Conservation (phyloP, 2,888 invertebrate genomes). For the Aphodius sticticus region DNA sequence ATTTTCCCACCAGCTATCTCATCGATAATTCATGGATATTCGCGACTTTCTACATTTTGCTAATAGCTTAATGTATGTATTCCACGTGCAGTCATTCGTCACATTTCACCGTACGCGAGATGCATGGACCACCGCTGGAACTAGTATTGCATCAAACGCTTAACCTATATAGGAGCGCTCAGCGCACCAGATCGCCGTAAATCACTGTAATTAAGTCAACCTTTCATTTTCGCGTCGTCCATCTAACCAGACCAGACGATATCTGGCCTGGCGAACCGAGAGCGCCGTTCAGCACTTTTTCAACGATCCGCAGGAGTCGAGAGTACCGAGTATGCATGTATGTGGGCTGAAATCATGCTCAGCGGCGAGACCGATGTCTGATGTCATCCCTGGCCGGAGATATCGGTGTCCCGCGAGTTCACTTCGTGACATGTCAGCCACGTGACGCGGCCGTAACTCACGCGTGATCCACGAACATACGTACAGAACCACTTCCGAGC, state of each 20-base stretch:
- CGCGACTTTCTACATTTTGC: no score
- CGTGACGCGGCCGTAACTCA: constrained; percentile 20
- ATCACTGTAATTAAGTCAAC: constrained; percentile 24
- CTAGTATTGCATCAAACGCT: constrained; percentile 8
- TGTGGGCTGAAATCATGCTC: constrained; percentile 11
- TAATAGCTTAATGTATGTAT: no score
- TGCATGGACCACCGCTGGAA: not conserved
- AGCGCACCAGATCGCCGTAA: not conserved
- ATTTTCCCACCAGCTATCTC: no score
- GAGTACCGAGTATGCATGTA: constrained; percentile 12
- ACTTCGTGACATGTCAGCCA: constrained; percentile 24
- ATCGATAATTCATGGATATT: no score
- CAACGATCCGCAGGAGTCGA: constrained; percentile 5
- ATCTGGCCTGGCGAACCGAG: not conserved
- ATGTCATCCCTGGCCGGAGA: constrained; percentile 13
- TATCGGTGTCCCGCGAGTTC: constrained; percentile 12
- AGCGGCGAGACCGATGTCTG: constrained; percentile 13
- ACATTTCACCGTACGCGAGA: not conserved
- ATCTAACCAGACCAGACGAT: constrained; percentile 7
- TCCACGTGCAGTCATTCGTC: constrained; percentile 17
- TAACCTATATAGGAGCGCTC: constrained; percentile 14
- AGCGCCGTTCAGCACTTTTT: constrained; percentile 14
- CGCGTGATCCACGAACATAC: constrained; percentile 18
- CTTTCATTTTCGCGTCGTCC: constrained; percentile 23
- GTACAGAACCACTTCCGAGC: constrained; percentile 18